A percentile compares a stretch with the other conserved stretches of the same genome.
phyloP scores from a whole-genome alignment of 2,797 vertebrate genomes.

The Sebastes nivosus region DNA sequence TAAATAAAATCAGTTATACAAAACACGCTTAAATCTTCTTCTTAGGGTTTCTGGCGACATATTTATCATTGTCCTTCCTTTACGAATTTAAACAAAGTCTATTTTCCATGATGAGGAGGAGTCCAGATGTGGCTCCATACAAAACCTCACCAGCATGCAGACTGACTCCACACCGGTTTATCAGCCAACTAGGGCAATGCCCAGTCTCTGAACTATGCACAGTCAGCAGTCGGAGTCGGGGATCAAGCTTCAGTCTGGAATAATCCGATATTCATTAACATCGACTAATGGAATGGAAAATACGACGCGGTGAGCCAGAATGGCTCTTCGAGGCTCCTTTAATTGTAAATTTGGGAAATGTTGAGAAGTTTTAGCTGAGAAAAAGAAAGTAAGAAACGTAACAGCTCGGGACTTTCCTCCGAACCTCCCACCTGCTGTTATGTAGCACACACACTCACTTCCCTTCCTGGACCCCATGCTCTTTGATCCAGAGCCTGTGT shows the following conservation, averaged over 20 bases:
- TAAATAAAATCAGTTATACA: no score
- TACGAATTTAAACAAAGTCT: not conserved
- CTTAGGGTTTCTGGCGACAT: not conserved
- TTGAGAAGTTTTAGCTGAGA: conserved; percentile 18
- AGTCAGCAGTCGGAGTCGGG: conserved; percentile 46
- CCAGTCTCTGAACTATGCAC: conserved; percentile 45
- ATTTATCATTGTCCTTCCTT: not conserved
- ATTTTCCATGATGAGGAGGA: conserved; percentile 4
- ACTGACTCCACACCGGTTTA: conserved; percentile 28
- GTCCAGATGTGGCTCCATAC: conserved; percentile 11
- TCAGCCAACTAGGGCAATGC: conserved; percentile 40
- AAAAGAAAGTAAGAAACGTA: conserved; percentile 20
- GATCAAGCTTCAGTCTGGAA: conserved; percentile 41
- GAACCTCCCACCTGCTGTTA: conserved; percentile 27
- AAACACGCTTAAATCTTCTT: no score
- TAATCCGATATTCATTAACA: conserved; percentile 60
- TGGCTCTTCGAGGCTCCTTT: conserved; percentile 3
- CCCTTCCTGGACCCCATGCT: conserved; percentile 25
- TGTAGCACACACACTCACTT: not conserved
- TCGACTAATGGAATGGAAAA: conserved; percentile 57
- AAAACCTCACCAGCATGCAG: conserved; percentile 11
- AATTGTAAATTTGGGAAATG: conserved; percentile 31
- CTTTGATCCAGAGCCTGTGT: conserved; percentile 51
- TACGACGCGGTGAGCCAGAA: conserved; percentile 18
- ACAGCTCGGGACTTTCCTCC: conserved; percentile 1